Base-by-base conservation (phyloP, 2,888 invertebrate genomes). In the Chrysodeixis includens region DNA sequence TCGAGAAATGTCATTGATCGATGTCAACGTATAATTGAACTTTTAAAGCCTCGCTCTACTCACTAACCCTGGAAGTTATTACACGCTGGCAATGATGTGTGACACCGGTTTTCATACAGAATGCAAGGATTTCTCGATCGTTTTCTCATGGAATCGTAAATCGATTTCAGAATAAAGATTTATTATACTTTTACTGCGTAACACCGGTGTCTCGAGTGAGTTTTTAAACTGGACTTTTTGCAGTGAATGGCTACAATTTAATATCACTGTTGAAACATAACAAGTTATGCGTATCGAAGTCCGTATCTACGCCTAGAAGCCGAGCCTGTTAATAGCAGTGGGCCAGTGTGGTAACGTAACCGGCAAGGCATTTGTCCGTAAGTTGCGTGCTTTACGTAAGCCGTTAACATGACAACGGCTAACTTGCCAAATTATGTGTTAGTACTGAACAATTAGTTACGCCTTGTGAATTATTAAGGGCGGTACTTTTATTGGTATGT, bases 391-490 rank as follows among this genome's bases (percentile, higher is more conserved):
- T 90, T 93, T 92, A 88, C 91, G 93, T 91, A 92, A 77, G 72
- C 79, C 72, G 86, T 88, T 89, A 87, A 90, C 89, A 90, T 86
- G 91, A 91, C 90, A 90, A 88, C 81, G 69, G 64, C 84, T 71
- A 66, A 77, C 71, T 86, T 87, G 84, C 83, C 83, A 85, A 90
- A 88, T 84, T 86, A 84, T 88, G 76, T 82, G 81, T 79, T 83
- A 78, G 82, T 81, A 77, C 79, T 79, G 54, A 69, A 86, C 88
- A 89, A 91, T 92, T 90, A 88, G 93, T 93, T 93, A 90, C 91
- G 92, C 90, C 82, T 90, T 88, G 83, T 83, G 86, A 88, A 87
- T 87, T 88, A 92, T 90, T 88, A 90, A 92, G 93, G 91, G 90
- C 92, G 85, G 78, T 79, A 79, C 76, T 84, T 85, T 79, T 82